These are phyloP conservation scores for Athene cunicularia DNA, from an alignment of 2,113 vertebrate species.

Conservation along the genomic window DNA sequence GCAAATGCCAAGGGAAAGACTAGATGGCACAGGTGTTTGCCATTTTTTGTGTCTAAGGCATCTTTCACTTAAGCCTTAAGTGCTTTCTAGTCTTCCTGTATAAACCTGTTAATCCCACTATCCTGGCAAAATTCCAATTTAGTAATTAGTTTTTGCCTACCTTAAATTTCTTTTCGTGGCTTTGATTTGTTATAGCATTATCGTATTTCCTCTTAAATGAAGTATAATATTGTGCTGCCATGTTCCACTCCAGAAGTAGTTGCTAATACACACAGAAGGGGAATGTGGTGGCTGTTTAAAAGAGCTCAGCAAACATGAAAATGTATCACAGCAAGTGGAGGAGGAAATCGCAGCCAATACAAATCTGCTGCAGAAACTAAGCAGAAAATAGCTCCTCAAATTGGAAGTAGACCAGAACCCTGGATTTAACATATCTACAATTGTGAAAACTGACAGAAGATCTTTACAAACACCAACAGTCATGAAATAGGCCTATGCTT, in stretches of 20 bases:
- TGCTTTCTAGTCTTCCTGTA: neutral
- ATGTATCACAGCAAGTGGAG: conserved; percentile 52
- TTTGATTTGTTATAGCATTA: conserved; percentile 10
- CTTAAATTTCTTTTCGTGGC: neutral
- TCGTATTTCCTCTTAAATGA: neutral
- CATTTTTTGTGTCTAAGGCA: neutral
- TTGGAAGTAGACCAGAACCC: conserved; percentile 36
- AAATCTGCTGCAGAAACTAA: conserved; percentile 58
- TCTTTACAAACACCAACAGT: conserved; percentile 32
- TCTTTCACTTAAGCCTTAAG: conserved; percentile 8
- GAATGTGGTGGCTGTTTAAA: conserved; percentile 54
- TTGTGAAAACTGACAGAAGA: conserved; percentile 43
- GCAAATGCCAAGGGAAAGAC: neutral
- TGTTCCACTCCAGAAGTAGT: conserved; percentile 48
- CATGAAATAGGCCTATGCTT: neutral
- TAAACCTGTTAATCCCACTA: conserved; percentile 1
- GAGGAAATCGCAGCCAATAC: conserved; percentile 50
- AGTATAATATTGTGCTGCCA: conserved; percentile 30
- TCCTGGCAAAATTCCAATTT: conserved; percentile 9
- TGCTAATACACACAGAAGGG: conserved; percentile 56
- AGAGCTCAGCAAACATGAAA: conserved; percentile 58
- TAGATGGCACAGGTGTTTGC: neutral
- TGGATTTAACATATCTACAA: conserved; percentile 7
- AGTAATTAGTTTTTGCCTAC: conserved; percentile 36
- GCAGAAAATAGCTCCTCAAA: conserved; percentile 48